These are phyloP conservation scores for Geococcyx californianus DNA, from an alignment of 2,113 vertebrate species.

Conservation along the genomic window DNA sequence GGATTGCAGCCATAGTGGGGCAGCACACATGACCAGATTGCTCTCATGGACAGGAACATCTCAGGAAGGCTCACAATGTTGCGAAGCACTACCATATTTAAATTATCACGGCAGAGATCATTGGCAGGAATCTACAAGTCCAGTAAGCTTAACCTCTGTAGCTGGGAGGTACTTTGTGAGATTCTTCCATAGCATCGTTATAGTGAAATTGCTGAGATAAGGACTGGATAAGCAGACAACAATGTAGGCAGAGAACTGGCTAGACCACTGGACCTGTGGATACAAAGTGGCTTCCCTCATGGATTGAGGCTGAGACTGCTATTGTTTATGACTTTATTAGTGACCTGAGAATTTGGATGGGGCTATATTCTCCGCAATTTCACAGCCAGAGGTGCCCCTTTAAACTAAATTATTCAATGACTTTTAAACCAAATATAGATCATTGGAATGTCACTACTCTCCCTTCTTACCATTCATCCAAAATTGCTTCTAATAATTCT, in stretches of 20 bases:
- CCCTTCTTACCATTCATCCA: neutral
- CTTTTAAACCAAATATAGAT: neutral
- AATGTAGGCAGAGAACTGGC: rapidly evolving
- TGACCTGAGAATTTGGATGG: neutral
- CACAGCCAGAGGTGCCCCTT: neutral
- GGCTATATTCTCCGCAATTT: neutral
- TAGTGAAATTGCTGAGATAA: neutral
- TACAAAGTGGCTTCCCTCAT: neutral
- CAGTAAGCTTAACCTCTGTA: neutral
- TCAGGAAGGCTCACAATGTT: neutral
- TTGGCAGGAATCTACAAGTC: neutral
- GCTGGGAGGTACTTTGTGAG: neutral
- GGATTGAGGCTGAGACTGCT: neutral
- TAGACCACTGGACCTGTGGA: neutral
- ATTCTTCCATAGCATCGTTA: neutral
- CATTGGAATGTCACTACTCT: neutral
- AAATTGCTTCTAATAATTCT: neutral
- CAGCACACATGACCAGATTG: neutral
- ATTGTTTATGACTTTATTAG: neutral
- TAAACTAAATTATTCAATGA: neutral
- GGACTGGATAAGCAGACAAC: neutral
- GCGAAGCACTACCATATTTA: neutral
- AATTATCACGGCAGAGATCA: neutral
- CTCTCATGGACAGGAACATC: neutral
- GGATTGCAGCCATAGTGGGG: neutral